Evolutionary conservation across 1,140 invertebrate species (phyloP), one percentile per base, ranked within the genome.

Genomic region (Bemisia tabaci): DNA sequence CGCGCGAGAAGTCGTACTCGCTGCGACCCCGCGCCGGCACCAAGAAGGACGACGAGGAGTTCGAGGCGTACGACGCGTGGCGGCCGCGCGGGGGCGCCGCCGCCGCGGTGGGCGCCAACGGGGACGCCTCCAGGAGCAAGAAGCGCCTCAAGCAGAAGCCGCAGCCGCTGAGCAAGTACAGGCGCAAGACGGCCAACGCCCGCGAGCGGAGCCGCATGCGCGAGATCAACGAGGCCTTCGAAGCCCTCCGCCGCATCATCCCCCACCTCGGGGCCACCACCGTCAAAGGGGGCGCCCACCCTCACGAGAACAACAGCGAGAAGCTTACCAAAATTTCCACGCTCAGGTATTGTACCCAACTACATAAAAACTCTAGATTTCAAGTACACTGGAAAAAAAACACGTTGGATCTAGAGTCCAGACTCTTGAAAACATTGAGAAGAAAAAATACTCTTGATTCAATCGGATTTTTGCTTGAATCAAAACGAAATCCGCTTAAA

Each of bases 211-310:
- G 83, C 64, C 79, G 92, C 62, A 94, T 95, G 91, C 80, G 87
- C 63, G 91, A 94, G 75, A 94, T 95, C 68, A 94, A 94, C 77
- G 81, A 84, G 61, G 92, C 91, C 0, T 95, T 94, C 77, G 90
- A 93, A 76, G 81, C 83, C 1, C 79, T 95, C 0, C 81, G 89
- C 23, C 81, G 82, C 58, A 88, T 85, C 9, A 87, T 95, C 0
- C 92, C 92, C 1, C 71, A 69, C 27, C 58, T 70, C 22, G 26
- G 24, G 1, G n/a, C 60, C 1, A 65, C 65, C 12, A 63, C 64
- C 25, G 48, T 59, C n/a, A n/a, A n/a, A n/a, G n/a, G 48, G 48
- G n/a, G 24, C 5, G 5, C 5, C n/a, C 60, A 25, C 5, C 5
- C 5, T 63, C 39, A 64, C 12, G 60, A 65, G 22, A 65, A 62